Evolutionary conservation across 2,113 vertebrate genomes (phyloP).

Genomic region (Eulemur rufifrons): DNA sequence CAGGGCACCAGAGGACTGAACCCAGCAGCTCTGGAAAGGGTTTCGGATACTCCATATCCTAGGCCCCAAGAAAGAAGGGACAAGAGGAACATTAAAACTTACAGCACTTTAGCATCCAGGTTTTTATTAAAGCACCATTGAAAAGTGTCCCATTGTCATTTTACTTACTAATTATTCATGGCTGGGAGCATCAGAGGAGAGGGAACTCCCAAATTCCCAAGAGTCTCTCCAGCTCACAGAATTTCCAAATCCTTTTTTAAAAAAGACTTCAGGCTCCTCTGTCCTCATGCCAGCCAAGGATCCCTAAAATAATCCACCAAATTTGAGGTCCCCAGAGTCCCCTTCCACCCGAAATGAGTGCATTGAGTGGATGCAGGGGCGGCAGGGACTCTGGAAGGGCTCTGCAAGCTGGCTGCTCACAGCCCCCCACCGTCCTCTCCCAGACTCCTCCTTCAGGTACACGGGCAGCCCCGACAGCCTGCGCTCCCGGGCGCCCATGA

Average conservation of each 20-base stretch:
- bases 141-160: neutral
- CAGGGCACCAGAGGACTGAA: neutral
- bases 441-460: conserved; percentile 98
- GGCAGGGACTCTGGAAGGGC: neutral
- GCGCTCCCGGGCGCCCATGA: conserved; percentile 97
- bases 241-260: neutral
- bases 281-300: neutral
- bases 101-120: neutral
- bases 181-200: neutral
- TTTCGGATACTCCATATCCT: neutral
- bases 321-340: neutral
- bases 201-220: neutral
- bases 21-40: neutral
- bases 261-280: neutral
- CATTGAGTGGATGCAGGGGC: neutral
- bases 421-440: conserved; percentile 53
- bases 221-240: neutral
- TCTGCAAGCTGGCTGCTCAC: conserved; percentile 4
- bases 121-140: neutral
- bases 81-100: neutral
- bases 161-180: neutral
- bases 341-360: neutral
- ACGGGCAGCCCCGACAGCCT: conserved; percentile 98
- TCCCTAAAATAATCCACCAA: neutral
- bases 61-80: neutral